A percentile compares a stretch with the other conserved stretches of the same genome.
Evolutionary conservation across 92 coral and sea anemone genomes (phyloP).

Genomic region (Zoanthus sansibaricus): DNA sequence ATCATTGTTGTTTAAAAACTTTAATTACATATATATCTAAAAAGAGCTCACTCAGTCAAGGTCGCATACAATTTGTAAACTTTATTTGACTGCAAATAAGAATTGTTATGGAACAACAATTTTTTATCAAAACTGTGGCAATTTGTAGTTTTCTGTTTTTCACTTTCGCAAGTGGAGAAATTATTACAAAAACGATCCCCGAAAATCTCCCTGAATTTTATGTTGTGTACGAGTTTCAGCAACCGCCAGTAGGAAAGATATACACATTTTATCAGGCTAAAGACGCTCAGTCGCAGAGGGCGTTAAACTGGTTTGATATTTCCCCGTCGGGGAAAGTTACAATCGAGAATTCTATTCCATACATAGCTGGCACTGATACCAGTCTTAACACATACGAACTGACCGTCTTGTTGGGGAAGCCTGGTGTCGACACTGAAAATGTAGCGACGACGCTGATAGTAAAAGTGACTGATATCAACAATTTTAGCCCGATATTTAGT

Average conservation of each 20-base stretch:
- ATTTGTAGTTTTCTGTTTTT: conserved; percentile 4
- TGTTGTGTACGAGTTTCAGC: conserved; percentile 63
- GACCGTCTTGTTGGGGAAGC: conserved; percentile 67
- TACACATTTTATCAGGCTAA: conserved; percentile 71
- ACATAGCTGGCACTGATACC: conserved; percentile 53
- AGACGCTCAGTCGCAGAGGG: conserved; percentile 57
- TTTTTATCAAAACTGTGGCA: background rate
- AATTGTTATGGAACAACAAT: background rate
- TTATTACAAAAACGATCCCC: conserved; percentile 14
- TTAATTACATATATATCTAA: background rate
- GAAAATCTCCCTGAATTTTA: conserved; percentile 40
- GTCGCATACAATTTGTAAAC: background rate
- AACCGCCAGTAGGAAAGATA: conserved; percentile 68
- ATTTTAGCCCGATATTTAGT: conserved; percentile 78
- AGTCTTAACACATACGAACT: conserved; percentile 60
- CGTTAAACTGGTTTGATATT: conserved; percentile 70
- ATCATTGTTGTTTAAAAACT: background rate
- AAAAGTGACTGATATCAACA: conserved; percentile 73
- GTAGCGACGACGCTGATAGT: conserved; percentile 69
- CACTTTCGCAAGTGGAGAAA: conserved; percentile 1
- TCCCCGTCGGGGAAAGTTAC: conserved; percentile 75
- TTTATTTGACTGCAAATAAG: background rate
- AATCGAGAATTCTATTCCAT: conserved; percentile 67
- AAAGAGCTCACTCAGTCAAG: background rate
- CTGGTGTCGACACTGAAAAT: conserved; percentile 73